Base-by-base conservation (phyloP, 1,140 invertebrate species). In the Drosophila kanapiae region DNA sequence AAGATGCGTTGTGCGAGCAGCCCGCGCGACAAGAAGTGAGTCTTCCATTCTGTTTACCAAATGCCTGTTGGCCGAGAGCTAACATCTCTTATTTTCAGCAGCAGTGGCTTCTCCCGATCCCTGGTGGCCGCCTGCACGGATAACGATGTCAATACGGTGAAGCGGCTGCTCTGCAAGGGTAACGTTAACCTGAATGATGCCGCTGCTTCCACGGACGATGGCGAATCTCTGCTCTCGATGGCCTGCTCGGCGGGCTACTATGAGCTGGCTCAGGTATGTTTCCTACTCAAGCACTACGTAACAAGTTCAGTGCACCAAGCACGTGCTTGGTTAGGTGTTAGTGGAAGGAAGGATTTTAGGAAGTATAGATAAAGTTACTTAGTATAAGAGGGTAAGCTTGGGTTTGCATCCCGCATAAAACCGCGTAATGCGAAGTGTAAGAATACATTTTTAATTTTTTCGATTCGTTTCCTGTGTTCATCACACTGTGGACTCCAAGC, bases 201-300 rank as follows among this genome's bases (percentile, higher is more conserved):
- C 42, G 76, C 84, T 16, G 97, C 98, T 94, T 97, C 97, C 48
- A 98, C 97, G 38, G 97, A 98, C 93, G 97, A 98, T 93, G 98
- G 98, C 72, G 98, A 98, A 93, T 97, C 97, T 87, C 94, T 99
- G 47, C 94, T 99, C 33, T 98, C 97, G 13, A 95, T 98, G 75
- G 98, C 98, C 51, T 98, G 97, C 93, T 97, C 97, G 58, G 97
- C 98, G 48, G 98, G 98, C 37, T 98, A 98, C 94, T 98, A 97
- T 94, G 98, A 98, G 93, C 94, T 98, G 75, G 98, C 97, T 70
- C 97, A 98, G 95, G 96, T 97, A 94, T 91, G 83, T 70, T 80
- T 11, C 6, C 16, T 27, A 4, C 8, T 9, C 4, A 7, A 29
- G 1, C 4, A 49, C 27, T 9, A 7, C 1, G 7, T 0, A 3